Evolutionary conservation across 2,113 vertebrate genomes (phyloP), one percentile per base, ranked within the genome.

Genomic region (Recurvirostra avosetta): DNA sequence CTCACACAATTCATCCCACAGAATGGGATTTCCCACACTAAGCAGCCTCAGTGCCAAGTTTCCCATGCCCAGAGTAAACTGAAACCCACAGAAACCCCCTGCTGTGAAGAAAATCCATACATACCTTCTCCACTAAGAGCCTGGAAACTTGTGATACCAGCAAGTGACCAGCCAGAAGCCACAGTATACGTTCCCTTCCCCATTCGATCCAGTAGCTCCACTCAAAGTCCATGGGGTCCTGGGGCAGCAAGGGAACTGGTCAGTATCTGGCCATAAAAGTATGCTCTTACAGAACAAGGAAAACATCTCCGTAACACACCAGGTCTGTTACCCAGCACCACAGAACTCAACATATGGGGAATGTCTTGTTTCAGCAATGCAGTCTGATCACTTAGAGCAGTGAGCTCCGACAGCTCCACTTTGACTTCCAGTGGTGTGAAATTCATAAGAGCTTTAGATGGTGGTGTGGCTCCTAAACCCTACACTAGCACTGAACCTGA

Each of bases 121-220:
- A 5, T 98, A 99, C 99, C 99, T 98, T 98, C 41, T 98, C 98
- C 41, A 97, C 68, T 43, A 98, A 98, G 63, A 97, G 45, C 49
- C 82, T 94, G 77, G 98, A 97, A 50, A 98, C 41, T 65, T 98
- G 98, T 14, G 99, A 99, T 62, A 99, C 83, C 12, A 98, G 62
- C 6, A 98, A 68, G 38, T 99, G 99, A 85, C 99, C 99, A 80
- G 98, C 96, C 74, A 99, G 97, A 91, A 99, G 98, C 98, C 98
- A 99, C 5, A 98, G 81, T 62, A 99, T 96, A 81, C 92, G 98
- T 50, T 95, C 98, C 93, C 98, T 99, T 29, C 98, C 99, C 99
- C 99, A 99, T 71, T 99, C 98, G 25, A 98, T 99, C 99, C 99
- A 99, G 96, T 99, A 99, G 95, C 95, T 99, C 99, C 99, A 99